Conservation (phyloP, 2,888 invertebrate genomes). For the Venusia cambrica region DNA sequence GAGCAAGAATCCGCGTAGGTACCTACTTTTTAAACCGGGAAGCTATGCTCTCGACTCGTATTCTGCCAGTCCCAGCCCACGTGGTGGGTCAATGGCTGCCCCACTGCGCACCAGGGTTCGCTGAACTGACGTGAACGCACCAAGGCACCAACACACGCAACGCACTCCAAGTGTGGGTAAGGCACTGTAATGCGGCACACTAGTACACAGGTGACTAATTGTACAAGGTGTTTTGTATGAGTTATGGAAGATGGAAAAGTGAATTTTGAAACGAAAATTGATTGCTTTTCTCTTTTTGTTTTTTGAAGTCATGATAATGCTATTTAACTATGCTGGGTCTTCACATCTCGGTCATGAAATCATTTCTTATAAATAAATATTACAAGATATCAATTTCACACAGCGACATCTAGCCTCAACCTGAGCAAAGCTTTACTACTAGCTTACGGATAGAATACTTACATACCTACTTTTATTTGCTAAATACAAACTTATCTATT, state of each 20-base stretch:
- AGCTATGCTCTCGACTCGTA: constrained; percentile 19
- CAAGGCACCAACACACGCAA: constrained; percentile 27
- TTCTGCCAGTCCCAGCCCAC: constrained; percentile 57
- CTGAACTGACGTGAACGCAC: constrained; percentile 43
- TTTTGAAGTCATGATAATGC: too few relatives aligned
- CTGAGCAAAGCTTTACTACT: too few relatives aligned
- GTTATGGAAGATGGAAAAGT: constrained; percentile 18
- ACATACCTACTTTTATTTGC: too few relatives aligned
- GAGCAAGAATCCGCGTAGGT: constrained; percentile 10
- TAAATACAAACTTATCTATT: too few relatives aligned
- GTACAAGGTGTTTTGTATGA: constrained; percentile 31
- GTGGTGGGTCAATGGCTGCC: constrained; percentile 77
- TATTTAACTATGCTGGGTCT: too few relatives aligned
- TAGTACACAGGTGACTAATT: constrained; percentile 26
- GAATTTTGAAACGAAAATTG: background rate
- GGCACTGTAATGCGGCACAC: constrained; percentile 23
- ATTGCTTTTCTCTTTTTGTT: too few relatives aligned
- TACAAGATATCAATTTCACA: too few relatives aligned
- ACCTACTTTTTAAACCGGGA: constrained; percentile 29
- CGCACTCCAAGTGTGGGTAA: constrained; percentile 23
- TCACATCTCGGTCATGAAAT: too few relatives aligned
- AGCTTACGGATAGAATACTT: too few relatives aligned
- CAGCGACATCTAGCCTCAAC: too few relatives aligned
- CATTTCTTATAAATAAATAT: too few relatives aligned
- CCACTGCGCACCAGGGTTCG: constrained; percentile 70